These are phyloP conservation scores for Penaeus monodon DNA, from an alignment of 2,888 invertebrate species.

Conservation along the genomic window DNA sequence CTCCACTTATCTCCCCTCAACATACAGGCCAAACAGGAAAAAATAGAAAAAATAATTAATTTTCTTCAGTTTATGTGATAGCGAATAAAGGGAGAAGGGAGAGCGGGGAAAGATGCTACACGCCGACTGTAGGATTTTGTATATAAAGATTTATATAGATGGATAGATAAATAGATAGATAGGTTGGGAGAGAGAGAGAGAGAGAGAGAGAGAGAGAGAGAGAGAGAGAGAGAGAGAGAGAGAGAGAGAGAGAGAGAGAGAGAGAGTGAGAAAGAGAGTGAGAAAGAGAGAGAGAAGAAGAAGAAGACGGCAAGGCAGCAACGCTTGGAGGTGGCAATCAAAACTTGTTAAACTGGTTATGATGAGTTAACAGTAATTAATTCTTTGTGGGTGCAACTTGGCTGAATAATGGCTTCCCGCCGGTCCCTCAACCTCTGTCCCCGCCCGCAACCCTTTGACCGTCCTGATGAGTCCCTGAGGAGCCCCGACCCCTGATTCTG, in stretches of 20 bases:
- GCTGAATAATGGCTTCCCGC: slow-evolving; percentile 35
- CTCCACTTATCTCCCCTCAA: background rate
- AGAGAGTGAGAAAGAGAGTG: background rate
- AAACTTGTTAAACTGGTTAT: slow-evolving; percentile 52
- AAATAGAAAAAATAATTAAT: background rate
- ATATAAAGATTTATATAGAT: too few species aligned
- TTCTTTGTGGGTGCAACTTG: slow-evolving; percentile 50
- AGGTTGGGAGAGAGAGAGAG: background rate
- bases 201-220: background rate
- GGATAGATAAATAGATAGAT: too few species aligned
- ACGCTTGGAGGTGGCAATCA: slow-evolving; percentile 23
- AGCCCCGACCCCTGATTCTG: too few species aligned
- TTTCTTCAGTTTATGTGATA: background rate
- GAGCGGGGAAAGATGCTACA: background rate
- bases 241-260: background rate
- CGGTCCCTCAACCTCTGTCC: background rate
- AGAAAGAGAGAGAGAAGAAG: background rate
- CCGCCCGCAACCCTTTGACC: background rate
- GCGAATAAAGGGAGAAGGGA: background rate
- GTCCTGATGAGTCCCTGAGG: too few species aligned
- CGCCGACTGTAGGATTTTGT: too few species aligned
- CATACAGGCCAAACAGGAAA: background rate
- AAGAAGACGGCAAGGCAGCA: slow-evolving; percentile 1
- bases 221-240: background rate
- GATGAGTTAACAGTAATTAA: slow-evolving; percentile 54